phyloP scores from a whole-genome alignment of 2,888 invertebrate species.

The Drosophila merina region DNA sequence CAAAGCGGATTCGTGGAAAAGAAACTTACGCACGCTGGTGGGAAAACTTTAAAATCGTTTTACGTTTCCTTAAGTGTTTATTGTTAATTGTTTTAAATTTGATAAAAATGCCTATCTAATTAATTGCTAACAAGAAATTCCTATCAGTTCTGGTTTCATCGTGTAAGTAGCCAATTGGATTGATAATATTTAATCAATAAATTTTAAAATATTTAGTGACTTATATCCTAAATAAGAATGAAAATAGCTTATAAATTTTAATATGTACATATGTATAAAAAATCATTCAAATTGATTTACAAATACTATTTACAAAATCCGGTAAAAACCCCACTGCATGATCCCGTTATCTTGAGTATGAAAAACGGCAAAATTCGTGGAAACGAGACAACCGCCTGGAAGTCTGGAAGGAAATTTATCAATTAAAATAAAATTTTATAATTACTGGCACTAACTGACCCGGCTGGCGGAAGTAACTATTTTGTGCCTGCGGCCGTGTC shows the following conservation, averaged over 20 bases:
- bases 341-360: not conserved
- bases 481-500: conserved; percentile 64
- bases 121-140: not conserved
- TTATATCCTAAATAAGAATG: not conserved
- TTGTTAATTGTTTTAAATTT: conserved; percentile 49
- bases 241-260: not conserved
- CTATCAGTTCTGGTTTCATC: conserved; percentile 1
- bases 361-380: not conserved
- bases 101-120: not conserved
- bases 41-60: conserved; percentile 3
- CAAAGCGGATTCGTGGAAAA: conserved; percentile 33
- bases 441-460: conserved; percentile 58
- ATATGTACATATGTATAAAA: no score
- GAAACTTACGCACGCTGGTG: conserved; percentile 37
- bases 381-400: not conserved
- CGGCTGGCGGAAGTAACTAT: conserved; percentile 75
- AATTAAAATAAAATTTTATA: conserved; percentile 74
- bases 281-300: no score
- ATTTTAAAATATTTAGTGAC: not conserved
- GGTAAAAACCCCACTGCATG: not conserved
- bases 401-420: conserved; percentile 44
- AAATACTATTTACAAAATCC: no score
- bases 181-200: not conserved
- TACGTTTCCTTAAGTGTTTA: conserved; percentile 49
- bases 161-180: conserved; percentile 18